Evolutionary conservation across 1,140 invertebrate genomes (phyloP).

Genomic region (Caenorhabditis briggsae): DNA sequence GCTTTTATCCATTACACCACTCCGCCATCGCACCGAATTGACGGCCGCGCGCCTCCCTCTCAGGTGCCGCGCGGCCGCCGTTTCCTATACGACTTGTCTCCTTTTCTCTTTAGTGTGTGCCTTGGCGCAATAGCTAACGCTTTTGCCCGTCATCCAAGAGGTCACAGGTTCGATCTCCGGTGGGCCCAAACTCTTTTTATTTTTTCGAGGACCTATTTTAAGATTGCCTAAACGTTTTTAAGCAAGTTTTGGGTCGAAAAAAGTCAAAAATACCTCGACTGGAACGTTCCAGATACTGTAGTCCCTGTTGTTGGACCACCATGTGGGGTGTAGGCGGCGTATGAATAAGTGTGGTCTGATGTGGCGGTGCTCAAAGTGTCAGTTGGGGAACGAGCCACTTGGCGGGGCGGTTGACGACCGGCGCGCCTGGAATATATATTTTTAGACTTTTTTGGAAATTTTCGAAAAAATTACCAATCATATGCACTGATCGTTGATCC

Average conservation of each 20-base stretch:
- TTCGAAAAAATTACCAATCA: neutral
- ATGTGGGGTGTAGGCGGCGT: constrained; percentile 9
- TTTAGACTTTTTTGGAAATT: neutral
- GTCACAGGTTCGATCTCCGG: too few relatives aligned
- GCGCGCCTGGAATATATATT: neutral
- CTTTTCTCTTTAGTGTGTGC: too few relatives aligned
- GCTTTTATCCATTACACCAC: too few relatives aligned
- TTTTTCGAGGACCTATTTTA: too few relatives aligned
- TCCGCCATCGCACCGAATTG: too few relatives aligned
- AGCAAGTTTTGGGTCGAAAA: neutral
- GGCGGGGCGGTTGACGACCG: neutral
- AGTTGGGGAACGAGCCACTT: neutral
- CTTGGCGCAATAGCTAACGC: too few relatives aligned
- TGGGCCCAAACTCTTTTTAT: too few relatives aligned
- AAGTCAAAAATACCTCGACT: neutral
- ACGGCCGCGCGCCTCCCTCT: too few relatives aligned
- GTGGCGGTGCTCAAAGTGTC: constrained; percentile 40
- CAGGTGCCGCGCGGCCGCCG: too few relatives aligned
- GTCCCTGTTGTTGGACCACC: neutral
- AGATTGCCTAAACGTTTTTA: too few relatives aligned
- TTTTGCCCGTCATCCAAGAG: too few relatives aligned
- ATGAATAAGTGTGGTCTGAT: constrained; percentile 2
- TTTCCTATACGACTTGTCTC: too few relatives aligned
- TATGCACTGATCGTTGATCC: constrained; percentile 28
- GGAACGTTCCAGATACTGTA: neutral